Conservation (phyloP, 2,888 invertebrate genomes). For the Drosophila falleni region DNA sequence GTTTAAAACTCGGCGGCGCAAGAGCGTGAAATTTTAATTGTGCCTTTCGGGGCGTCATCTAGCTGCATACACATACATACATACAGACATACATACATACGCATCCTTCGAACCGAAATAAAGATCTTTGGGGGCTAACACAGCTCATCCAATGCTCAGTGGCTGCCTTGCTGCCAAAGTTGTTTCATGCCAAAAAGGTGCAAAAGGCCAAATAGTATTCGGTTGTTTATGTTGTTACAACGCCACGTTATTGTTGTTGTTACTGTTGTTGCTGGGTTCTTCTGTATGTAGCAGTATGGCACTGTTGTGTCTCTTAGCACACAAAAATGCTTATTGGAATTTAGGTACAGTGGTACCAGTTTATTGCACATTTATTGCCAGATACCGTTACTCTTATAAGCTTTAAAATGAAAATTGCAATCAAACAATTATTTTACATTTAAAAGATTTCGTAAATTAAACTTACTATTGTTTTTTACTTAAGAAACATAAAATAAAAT, state of each 20-base stretch:
- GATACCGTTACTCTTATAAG: too few relatives aligned
- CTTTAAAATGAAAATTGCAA: too few relatives aligned
- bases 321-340: constrained; percentile 71
- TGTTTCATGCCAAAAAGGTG: constrained; percentile 79
- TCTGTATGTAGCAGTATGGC: constrained; percentile 32
- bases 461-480: too few relatives aligned
- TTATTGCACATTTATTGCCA: neutral
- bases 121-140: constrained; percentile 71
- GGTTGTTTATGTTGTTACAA: constrained; percentile 80
- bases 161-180: constrained; percentile 61
- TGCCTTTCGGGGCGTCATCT: constrained; percentile 76
- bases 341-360: constrained; percentile 44
- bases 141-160: constrained; percentile 59
- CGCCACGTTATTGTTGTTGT: constrained; percentile 56
- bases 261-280: too few relatives aligned
- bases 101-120: constrained; percentile 71
- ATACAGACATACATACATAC: constrained; percentile 18
- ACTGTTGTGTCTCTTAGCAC: constrained; percentile 58
- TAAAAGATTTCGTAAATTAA: too few relatives aligned
- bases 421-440: too few relatives aligned
- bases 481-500: too few relatives aligned
- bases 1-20: constrained; percentile 20
- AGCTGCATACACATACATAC: constrained; percentile 16
- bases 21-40: constrained; percentile 80
- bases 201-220: constrained; percentile 80